These are phyloP conservation scores for Periophthalmus magnuspinnatus DNA, from an alignment of 2,797 vertebrate species.

Conservation along the genomic window DNA sequence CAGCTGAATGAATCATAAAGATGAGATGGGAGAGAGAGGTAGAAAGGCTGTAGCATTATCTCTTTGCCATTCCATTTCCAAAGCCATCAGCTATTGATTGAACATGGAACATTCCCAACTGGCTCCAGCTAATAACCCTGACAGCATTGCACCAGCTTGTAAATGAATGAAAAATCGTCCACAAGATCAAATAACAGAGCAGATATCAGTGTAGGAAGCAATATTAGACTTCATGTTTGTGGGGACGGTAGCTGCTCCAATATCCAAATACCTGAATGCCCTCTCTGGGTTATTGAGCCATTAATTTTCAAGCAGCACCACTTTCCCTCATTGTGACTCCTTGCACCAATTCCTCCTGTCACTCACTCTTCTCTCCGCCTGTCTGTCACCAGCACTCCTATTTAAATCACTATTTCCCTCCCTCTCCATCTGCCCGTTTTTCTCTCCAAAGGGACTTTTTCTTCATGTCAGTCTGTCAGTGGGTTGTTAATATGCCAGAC, in stretches of 20 bases:
- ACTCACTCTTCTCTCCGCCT: slow-evolving; percentile 42
- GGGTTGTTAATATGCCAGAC: slow-evolving; percentile 51
- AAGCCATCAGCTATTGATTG: slow-evolving; percentile 65
- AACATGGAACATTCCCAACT: slow-evolving; percentile 52
- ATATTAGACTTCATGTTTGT: background rate
- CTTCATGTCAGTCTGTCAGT: slow-evolving; percentile 41
- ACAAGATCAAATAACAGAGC: slow-evolving; percentile 16
- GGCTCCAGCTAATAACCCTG: slow-evolving; percentile 58
- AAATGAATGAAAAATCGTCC: slow-evolving; percentile 40
- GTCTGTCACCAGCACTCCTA: slow-evolving; percentile 28
- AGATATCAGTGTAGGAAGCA: slow-evolving; percentile 23
- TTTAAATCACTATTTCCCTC: slow-evolving; percentile 42
- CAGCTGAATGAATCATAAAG: slow-evolving; percentile 33
- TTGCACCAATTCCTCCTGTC: slow-evolving; percentile 44
- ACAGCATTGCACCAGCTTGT: slow-evolving; percentile 41
- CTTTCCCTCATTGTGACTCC: slow-evolving; percentile 26
- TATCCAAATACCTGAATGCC: slow-evolving; percentile 7
- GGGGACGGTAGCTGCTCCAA: slow-evolving; percentile 1
- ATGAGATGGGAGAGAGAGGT: background rate
- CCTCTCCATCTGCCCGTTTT: slow-evolving; percentile 50
- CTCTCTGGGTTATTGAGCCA: slow-evolving; percentile 4
- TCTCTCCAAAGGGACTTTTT: slow-evolving; percentile 38
- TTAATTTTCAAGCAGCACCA: slow-evolving; percentile 26
- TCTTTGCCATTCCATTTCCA: slow-evolving; percentile 43
- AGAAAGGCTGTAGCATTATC: slow-evolving; percentile 23